Evolutionary conservation across 2,797 vertebrate genomes (phyloP).

Genomic region (Mallotus villosus): DNA sequence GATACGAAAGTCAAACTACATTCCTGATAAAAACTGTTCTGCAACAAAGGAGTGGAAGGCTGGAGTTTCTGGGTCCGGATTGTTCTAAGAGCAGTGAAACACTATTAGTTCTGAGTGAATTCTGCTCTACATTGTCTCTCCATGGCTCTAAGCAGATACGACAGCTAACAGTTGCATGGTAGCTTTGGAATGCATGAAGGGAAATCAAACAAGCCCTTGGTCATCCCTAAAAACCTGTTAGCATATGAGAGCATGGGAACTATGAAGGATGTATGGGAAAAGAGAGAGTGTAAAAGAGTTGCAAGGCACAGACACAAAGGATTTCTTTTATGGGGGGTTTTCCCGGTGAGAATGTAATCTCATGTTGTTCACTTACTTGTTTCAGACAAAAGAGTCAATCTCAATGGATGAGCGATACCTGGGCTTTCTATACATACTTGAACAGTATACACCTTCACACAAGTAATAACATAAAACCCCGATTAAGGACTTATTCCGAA

Average conservation of each 20-base stretch:
- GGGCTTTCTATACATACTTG: background rate
- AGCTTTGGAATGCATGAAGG: constrained; percentile 20
- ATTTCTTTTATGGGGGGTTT: constrained; percentile 49
- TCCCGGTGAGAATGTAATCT: constrained; percentile 50
- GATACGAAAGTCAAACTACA: no score
- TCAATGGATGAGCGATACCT: constrained; percentile 11
- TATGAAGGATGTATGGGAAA: constrained; percentile 24
- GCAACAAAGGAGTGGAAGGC: background rate
- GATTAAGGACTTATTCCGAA: no score
- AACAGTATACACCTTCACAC: no score
- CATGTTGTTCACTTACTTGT: constrained; percentile 54
- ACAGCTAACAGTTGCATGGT: constrained; percentile 25
- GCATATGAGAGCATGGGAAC: constrained; percentile 17
- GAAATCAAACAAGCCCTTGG: constrained; percentile 36
- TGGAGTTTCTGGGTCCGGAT: background rate
- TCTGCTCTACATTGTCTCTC: constrained; percentile 7
- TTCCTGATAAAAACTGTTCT: no score
- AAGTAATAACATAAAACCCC: no score
- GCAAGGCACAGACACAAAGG: constrained; percentile 45
- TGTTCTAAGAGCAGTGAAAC: background rate
- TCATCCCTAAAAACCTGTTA: constrained; percentile 41
- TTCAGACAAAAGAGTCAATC: constrained; percentile 37
- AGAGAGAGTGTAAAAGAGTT: constrained; percentile 34
- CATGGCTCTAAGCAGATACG: constrained; percentile 5
- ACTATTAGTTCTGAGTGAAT: background rate